Percentiles rank a stretch among this genome's conserved stretches.
Evolutionary conservation across 30 jellyfish, hydroid and myxozoan species (phyloP).

Genomic region (Turritopsis rubra): DNA sequence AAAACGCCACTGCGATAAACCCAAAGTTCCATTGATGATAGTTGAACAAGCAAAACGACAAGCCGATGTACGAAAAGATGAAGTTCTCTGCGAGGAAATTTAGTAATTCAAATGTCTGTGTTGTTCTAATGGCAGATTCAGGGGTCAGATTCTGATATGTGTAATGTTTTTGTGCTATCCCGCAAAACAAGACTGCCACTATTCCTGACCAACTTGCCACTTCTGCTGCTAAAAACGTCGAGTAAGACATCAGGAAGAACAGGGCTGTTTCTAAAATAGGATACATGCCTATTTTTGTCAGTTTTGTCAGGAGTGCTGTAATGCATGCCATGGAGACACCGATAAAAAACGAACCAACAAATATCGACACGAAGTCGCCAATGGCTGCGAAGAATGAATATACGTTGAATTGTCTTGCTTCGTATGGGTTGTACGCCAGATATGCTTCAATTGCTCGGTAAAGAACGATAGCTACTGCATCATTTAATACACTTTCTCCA

Average conservation of each 20-base stretch:
- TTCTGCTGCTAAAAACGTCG: conserved; percentile 97
- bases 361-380: conserved; percentile 91
- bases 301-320: conserved; percentile 94
- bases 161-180: conserved; percentile 97
- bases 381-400: conserved; percentile 91
- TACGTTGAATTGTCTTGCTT: conserved; percentile 84
- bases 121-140: conserved; percentile 89
- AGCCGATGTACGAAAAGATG: conserved; percentile 96
- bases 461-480: conserved; percentile 97
- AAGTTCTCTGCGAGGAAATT: conserved; percentile 96
- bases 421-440: conserved; percentile 96
- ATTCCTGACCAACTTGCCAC: conserved; percentile 99
- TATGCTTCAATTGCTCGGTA: conserved; percentile 98
- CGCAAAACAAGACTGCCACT: conserved; percentile 98
- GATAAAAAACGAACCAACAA: conserved; percentile 91
- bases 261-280: conserved; percentile 97
- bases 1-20: conserved; percentile 86
- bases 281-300: conserved; percentile 97
- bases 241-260: conserved; percentile 93
- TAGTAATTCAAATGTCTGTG: conserved; percentile 87
- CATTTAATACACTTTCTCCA: conserved; percentile 98
- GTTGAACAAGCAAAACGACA: conserved; percentile 81
- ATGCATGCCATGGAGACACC: conserved; percentile 95
- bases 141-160: conserved; percentile 96
- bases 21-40: conserved; percentile 98